A percentile compares a stretch with the other conserved stretches of the same genome.
These are phyloP conservation scores for Drosophila antonietae DNA, from an alignment of 2,888 invertebrate genomes.

Conservation along the genomic window DNA sequence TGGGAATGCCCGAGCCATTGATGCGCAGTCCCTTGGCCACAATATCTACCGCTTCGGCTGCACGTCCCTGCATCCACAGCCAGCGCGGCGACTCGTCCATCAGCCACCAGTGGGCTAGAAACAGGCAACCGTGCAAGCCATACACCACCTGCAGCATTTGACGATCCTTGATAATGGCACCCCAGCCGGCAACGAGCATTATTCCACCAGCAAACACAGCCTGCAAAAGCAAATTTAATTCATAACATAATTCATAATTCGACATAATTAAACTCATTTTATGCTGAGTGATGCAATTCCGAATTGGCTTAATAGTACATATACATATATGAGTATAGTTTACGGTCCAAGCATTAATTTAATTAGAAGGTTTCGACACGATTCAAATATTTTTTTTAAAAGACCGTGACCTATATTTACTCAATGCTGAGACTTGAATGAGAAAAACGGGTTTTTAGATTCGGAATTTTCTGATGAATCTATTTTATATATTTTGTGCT, in stretches of 20 bases:
- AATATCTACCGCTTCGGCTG: conserved; percentile 90
- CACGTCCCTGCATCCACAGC: conserved; percentile 93
- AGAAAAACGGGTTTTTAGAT: not conserved
- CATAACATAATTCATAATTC: too few species aligned
- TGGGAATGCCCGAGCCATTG: conserved; percentile 87
- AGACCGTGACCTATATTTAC: not conserved
- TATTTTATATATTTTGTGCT: not conserved
- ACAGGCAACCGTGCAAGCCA: conserved; percentile 90
- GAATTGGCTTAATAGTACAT: too few species aligned
- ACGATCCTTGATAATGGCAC: conserved; percentile 90
- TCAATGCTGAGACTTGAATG: not conserved
- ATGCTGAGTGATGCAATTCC: too few species aligned
- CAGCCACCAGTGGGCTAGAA: conserved; percentile 93
- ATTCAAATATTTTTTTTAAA: not conserved
- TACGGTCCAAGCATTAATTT: not conserved
- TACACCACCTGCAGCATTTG: conserved; percentile 91
- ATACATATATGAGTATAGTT: not conserved
- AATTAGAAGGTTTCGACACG: not conserved
- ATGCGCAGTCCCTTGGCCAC: conserved; percentile 90
- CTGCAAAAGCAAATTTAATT: conserved; percentile 83
- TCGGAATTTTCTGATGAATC: not conserved
- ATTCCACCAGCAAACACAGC: conserved; percentile 92
- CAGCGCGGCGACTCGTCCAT: conserved; percentile 96
- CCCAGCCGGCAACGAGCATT: conserved; percentile 94
- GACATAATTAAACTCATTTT: too few species aligned